Evolutionary conservation across 2,113 vertebrate genomes (phyloP).

Genomic region (Sakesphorus luctuosus): DNA sequence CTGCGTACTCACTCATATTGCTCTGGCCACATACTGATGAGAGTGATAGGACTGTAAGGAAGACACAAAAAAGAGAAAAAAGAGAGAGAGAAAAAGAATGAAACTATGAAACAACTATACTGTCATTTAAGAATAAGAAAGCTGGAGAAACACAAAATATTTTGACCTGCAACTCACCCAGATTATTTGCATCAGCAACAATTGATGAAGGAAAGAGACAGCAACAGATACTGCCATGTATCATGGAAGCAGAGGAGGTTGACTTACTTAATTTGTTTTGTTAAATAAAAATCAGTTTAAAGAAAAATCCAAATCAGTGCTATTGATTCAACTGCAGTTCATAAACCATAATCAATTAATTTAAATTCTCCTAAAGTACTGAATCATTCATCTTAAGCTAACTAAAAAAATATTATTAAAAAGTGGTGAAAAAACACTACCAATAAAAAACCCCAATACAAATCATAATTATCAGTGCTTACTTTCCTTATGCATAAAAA

Average conservation of each 20-base stretch:
- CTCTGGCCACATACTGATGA: conserved; percentile 99
- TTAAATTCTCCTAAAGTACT: not conserved
- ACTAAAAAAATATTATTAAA: not conserved
- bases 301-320: not conserved
- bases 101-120: conserved; percentile 21
- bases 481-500: not conserved
- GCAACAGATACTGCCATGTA: not conserved
- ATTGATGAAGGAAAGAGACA: not conserved
- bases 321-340: not conserved
- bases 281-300: not conserved
- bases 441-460: not conserved
- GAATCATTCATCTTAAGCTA: not conserved
- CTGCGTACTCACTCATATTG: conserved; percentile 96
- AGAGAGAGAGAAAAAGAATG: not conserved
- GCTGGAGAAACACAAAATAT: not conserved
- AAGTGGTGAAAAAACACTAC: not conserved
- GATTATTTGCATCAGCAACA: not conserved
- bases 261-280: not conserved
- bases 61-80: conserved; percentile 55
- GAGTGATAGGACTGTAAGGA: conserved; percentile 92
- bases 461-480: not conserved
- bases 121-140: not conserved
- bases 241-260: not conserved
- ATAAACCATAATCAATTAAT: not conserved
- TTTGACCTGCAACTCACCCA: not conserved